These are phyloP conservation scores for Ptychadena robeensis DNA, from an alignment of 2,797 vertebrate genomes.

Conservation along the genomic window DNA sequence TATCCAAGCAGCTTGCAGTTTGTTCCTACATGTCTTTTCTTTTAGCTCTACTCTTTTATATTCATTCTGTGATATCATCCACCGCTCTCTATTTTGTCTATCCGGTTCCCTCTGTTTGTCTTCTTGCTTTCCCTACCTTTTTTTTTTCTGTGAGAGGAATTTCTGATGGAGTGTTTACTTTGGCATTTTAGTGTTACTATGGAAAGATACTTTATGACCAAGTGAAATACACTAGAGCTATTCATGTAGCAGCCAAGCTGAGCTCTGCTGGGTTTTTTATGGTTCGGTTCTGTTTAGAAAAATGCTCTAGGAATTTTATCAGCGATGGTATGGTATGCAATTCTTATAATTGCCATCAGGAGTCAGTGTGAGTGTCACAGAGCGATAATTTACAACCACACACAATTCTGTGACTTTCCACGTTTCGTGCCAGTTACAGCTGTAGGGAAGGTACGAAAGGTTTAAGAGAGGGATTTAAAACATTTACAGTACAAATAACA, in stretches of 20 bases:
- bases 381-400: neutral
- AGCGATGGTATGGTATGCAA: neutral
- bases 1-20: slow-evolving; percentile 31
- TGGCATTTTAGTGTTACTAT: slow-evolving; percentile 67
- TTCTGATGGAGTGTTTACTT: slow-evolving; percentile 59
- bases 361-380: slow-evolving; percentile 14
- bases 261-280: slow-evolving; percentile 33
- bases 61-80: slow-evolving; percentile 50
- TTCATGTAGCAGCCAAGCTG: slow-evolving; percentile 40
- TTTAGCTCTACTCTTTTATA: slow-evolving; percentile 12
- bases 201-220: slow-evolving; percentile 61
- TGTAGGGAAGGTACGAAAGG: neutral
- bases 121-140: slow-evolving; percentile 34
- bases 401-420: neutral
- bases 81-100: slow-evolving; percentile 37
- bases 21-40: slow-evolving; percentile 37
- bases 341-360: slow-evolving; percentile 25
- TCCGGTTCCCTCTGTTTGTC: slow-evolving; percentile 31
- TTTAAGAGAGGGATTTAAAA: slow-evolving; percentile 1
- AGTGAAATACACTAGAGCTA: slow-evolving; percentile 44
- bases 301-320: slow-evolving; percentile 47
- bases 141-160: slow-evolving; percentile 53
- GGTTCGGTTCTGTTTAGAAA: slow-evolving; percentile 19
- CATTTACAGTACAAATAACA: slow-evolving; percentile 1
- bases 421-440: neutral